A percentile compares a stretch with the other conserved stretches of the same genome.
Conservation (phyloP, 1,140 invertebrate species). For the Drosophila yakuba region DNA sequence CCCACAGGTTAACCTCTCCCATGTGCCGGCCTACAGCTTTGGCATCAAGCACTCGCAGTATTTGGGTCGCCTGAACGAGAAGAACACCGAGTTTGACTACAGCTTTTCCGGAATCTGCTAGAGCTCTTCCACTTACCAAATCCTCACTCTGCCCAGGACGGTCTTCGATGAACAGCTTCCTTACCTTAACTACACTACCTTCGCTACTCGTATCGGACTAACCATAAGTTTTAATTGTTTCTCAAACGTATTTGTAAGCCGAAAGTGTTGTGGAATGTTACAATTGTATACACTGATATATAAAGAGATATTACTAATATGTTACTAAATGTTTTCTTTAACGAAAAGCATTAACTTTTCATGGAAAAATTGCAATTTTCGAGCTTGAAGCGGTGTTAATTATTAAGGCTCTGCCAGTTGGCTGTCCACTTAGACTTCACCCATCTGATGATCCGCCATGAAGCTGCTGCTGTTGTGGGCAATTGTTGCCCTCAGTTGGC, state of each 20-base stretch:
- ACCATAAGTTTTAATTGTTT: conserved; percentile 68
- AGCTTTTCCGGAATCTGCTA: conserved; percentile 78
- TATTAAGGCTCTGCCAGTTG: neutral
- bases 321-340: too few relatives aligned
- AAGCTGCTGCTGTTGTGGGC: neutral
- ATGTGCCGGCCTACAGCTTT: conserved; percentile 90
- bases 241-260: conserved; percentile 54
- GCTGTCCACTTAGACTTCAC: neutral
- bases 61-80: conserved; percentile 87
- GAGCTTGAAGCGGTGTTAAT: neutral
- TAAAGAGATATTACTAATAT: conserved; percentile 48
- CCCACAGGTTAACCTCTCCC: conserved; percentile 86
- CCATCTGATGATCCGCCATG: neutral
- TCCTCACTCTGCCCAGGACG: conserved; percentile 59
- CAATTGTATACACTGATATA: conserved; percentile 53
- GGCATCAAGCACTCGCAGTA: conserved; percentile 95
- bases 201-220: conserved; percentile 54
- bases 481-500: neutral
- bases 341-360: too few relatives aligned
- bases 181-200: conserved; percentile 48
- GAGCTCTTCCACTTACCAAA: neutral
- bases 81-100: conserved; percentile 65
- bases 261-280: conserved; percentile 72
- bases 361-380: neutral
- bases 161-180: conserved; percentile 58